These are phyloP conservation scores for Micropoecilia bifurca DNA, from an alignment of 2,797 vertebrate species.

Conservation along the genomic window DNA sequence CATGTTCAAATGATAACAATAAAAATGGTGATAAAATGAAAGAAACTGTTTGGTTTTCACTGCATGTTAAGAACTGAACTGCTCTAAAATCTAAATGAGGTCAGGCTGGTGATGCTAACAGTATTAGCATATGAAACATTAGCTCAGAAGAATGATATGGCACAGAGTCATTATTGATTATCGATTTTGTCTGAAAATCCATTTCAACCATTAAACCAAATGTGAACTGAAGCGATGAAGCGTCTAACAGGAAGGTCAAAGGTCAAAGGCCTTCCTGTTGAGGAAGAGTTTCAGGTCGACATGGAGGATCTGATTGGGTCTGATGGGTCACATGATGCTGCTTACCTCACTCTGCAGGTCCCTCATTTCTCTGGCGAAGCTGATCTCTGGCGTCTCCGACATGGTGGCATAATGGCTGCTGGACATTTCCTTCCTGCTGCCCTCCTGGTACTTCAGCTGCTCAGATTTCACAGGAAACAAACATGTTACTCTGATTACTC, in stretches of 20 bases:
- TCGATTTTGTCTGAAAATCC: neutral
- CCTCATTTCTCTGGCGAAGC: slow-evolving; percentile 65
- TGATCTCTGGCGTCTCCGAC: slow-evolving; percentile 59
- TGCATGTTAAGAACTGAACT: neutral
- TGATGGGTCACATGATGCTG: neutral
- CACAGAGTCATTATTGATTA: neutral
- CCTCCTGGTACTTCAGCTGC: slow-evolving; percentile 81
- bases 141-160: neutral
- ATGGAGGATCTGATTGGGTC: neutral
- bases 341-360: slow-evolving; percentile 66
- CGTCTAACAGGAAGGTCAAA: neutral
- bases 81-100: too few relatives aligned
- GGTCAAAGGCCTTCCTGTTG: neutral
- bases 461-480: neutral
- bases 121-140: neutral
- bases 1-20: neutral
- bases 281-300: neutral
- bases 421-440: slow-evolving; percentile 47
- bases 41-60: neutral
- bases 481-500: too few relatives aligned
- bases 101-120: neutral
- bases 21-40: neutral
- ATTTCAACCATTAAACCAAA: neutral
- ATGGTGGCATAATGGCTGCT: slow-evolving; percentile 63
- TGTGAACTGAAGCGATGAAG: neutral